These are phyloP conservation scores for Coenonympha glycerion DNA, from an alignment of 2,888 invertebrate genomes.

Conservation along the genomic window DNA sequence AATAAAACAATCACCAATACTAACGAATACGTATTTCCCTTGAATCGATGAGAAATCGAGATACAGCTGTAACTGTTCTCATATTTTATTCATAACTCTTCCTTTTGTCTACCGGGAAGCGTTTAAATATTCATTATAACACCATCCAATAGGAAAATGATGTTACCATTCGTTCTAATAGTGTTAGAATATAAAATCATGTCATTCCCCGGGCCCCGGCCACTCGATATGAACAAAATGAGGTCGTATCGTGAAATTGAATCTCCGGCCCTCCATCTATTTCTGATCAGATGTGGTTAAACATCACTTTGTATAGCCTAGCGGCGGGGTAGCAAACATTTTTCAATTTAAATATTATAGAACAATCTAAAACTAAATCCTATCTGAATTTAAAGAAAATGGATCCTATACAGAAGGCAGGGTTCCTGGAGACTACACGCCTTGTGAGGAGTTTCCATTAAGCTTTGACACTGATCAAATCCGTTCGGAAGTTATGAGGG, in stretches of 20 bases:
- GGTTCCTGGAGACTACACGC: too few relatives aligned
- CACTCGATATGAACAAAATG: slow-evolving; percentile 4
- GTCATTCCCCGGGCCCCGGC: neutral
- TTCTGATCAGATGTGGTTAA: slow-evolving; percentile 6
- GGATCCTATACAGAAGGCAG: too few relatives aligned
- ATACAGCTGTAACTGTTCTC: too few relatives aligned
- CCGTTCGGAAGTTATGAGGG: too few relatives aligned
- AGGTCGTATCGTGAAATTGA: slow-evolving; percentile 14
- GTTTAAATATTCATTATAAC: neutral
- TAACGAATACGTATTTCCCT: too few relatives aligned
- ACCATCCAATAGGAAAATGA: neutral
- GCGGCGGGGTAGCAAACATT: neutral
- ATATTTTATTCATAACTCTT: too few relatives aligned
- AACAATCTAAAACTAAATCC: neutral
- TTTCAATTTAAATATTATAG: neutral
- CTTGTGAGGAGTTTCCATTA: too few relatives aligned
- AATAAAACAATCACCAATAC: too few relatives aligned
- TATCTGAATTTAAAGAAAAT: too few relatives aligned
- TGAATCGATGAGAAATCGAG: too few relatives aligned
- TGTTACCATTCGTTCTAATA: neutral
- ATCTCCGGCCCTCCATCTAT: slow-evolving; percentile 14
- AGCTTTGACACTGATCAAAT: too few relatives aligned
- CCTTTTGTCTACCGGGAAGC: too few relatives aligned
- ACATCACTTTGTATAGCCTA: neutral
- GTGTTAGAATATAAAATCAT: neutral